Percentiles rank a stretch among this genome's conserved stretches.
Conservation (phyloP, 2,888 invertebrate genomes). For the Liposcelis brunnea region DNA sequence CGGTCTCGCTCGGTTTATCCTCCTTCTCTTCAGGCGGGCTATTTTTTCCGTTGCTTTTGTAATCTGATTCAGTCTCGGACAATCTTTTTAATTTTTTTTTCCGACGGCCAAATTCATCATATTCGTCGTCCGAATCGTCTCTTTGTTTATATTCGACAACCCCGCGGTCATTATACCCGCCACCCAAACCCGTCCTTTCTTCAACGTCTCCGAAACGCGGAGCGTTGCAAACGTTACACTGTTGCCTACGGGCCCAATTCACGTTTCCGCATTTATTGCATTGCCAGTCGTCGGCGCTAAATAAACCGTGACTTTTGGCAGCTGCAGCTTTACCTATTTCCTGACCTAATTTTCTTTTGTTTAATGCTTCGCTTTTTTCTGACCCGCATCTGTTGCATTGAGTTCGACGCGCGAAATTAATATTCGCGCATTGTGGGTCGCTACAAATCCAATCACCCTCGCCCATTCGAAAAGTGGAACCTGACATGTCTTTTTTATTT, state of each 20-base stretch:
- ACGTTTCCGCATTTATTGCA: slow-evolving; percentile 97
- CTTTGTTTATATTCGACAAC: slow-evolving; percentile 88
- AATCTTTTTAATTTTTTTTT: slow-evolving; percentile 27
- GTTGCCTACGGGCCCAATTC: slow-evolving; percentile 91
- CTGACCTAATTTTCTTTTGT: slow-evolving; percentile 71
- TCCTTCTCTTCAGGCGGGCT: slow-evolving; percentile 26
- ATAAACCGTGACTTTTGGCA: slow-evolving; percentile 91
- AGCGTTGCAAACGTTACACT: slow-evolving; percentile 97
- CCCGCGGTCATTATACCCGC: slow-evolving; percentile 90
- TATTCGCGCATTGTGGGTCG: slow-evolving; percentile 64
- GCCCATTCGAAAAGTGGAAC: slow-evolving; percentile 18
- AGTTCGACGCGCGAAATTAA: slow-evolving; percentile 80
- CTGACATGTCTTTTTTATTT: slow-evolving; percentile 1
- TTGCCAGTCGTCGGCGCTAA: slow-evolving; percentile 98
- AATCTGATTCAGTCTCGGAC: slow-evolving; percentile 9
- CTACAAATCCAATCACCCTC: slow-evolving; percentile 48
- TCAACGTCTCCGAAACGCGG: slow-evolving; percentile 92
- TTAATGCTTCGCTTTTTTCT: slow-evolving; percentile 25
- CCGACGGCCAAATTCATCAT: slow-evolving; percentile 70
- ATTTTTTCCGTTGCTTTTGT: slow-evolving; percentile 29
- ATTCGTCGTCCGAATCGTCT: slow-evolving; percentile 80
- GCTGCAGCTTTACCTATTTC: slow-evolving; percentile 98
- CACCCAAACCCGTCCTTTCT: slow-evolving; percentile 62
- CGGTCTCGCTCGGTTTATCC: slow-evolving; percentile 22
- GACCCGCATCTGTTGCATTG: slow-evolving; percentile 87